Conservation (phyloP, 2,888 invertebrate species). For the Mesorhabditis sp. region DNA sequence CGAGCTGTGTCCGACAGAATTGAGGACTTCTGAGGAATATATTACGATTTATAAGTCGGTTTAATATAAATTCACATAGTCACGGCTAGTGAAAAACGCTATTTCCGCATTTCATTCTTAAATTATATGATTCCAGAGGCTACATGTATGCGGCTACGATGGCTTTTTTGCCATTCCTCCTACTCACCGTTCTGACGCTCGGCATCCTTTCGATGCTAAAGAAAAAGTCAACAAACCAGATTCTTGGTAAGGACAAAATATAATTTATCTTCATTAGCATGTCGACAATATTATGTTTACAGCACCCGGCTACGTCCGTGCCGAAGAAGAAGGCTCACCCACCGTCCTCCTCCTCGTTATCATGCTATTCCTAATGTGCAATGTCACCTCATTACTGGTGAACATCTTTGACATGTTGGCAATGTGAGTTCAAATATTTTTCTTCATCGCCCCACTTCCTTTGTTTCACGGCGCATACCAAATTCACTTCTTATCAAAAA, state of each 20-base stretch:
- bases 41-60: conserved; percentile 46
- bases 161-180: conserved; percentile 47
- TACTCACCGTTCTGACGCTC: conserved; percentile 39
- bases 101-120: not conserved
- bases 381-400: conserved; percentile 45
- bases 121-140: conserved; percentile 34
- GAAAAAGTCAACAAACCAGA: not conserved
- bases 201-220: conserved; percentile 34
- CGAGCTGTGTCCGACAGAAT: conserved; percentile 51
- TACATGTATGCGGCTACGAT: conserved; percentile 45
- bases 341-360: conserved; percentile 48
- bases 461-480: no score
- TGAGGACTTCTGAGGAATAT: conserved; percentile 43
- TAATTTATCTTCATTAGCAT: not conserved
- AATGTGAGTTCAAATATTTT: conserved; percentile 24
- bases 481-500: no score
- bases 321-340: conserved; percentile 27
- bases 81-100: not conserved
- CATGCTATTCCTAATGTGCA: conserved; percentile 46
- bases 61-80: not conserved
- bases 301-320: conserved; percentile 15
- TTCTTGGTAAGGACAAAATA: conserved; percentile 8
- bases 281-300: not conserved
- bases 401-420: conserved; percentile 48
- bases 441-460: not conserved